These are phyloP conservation scores for Lepus oiostolus DNA, from an alignment of 2,797 vertebrate species.

Conservation along the genomic window DNA sequence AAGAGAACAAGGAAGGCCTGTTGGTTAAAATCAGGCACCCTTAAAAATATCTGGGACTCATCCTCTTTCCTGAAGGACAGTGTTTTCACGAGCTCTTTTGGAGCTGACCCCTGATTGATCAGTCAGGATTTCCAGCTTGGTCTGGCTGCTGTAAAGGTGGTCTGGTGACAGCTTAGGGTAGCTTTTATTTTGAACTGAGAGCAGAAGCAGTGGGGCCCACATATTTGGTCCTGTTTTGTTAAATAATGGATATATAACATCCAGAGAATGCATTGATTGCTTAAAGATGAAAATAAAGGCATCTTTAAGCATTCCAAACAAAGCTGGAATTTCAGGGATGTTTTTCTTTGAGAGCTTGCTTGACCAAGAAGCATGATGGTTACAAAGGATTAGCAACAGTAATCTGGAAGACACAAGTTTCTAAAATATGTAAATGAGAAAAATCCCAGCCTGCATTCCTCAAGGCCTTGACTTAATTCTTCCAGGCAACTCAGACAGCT, in stretches of 20 bases:
- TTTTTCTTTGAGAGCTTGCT: background rate
- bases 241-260: background rate
- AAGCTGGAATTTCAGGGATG: background rate
- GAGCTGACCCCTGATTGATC: background rate
- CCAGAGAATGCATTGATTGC: background rate
- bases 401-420: background rate
- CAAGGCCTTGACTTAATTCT: background rate
- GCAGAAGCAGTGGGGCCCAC: background rate
- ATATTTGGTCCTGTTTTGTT: background rate
- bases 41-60: rapidly evolving
- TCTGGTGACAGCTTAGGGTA: background rate
- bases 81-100: background rate
- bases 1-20: rapidly evolving
- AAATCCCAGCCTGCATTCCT: background rate
- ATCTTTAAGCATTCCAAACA: background rate
- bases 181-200: background rate
- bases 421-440: background rate
- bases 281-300: background rate
- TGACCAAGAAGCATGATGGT: background rate
- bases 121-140: too few species aligned
- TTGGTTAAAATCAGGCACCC: too few species aligned
- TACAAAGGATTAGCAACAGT: background rate
- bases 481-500: background rate
- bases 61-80: background rate
- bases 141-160: background rate